These are phyloP conservation scores for Dysidea cf. avara DNA, from an alignment of 37 sponge, comb jelly and placozoan genomes.

Conservation along the genomic window DNA sequence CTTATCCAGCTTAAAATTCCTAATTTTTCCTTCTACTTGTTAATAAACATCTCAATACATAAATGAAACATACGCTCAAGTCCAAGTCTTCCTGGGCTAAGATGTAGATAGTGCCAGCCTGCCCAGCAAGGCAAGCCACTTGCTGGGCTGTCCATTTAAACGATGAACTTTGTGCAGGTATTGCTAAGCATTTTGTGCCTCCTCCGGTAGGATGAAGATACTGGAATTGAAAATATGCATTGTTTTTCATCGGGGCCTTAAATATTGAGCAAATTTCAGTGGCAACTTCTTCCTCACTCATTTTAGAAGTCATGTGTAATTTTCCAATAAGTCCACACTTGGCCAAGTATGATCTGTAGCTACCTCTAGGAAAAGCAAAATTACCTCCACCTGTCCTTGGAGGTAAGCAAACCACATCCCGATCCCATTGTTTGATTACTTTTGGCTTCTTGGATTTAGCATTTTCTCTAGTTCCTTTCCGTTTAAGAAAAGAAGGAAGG, in stretches of 20 bases:
- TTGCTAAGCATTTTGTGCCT: slow-evolving; percentile 17
- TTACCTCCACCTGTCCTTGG: no score
- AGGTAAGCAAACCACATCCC: slow-evolving; percentile 13
- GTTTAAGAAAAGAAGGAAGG: no score
- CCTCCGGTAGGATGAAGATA: slow-evolving; percentile 40
- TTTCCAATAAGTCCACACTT: slow-evolving; percentile 31
- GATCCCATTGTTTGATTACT: slow-evolving; percentile 12
- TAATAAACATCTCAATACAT: no score
- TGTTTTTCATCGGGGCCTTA: slow-evolving; percentile 25
- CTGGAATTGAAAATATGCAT: slow-evolving; percentile 28
- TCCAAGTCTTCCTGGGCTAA: no score
- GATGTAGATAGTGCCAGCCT: no score
- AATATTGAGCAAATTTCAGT: slow-evolving; percentile 38
- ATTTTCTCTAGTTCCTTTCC: no score
- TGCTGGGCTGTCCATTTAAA: slow-evolving; percentile 31
- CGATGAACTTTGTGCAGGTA: slow-evolving; percentile 23
- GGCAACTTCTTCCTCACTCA: slow-evolving; percentile 16
- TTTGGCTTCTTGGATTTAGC: no score
- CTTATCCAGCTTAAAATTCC: no score
- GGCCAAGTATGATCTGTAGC: slow-evolving; percentile 2
- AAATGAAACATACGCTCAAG: no score
- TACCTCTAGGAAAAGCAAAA: slow-evolving; percentile 28
- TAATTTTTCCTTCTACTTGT: no score
- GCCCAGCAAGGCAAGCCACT: no score
- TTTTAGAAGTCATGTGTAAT: slow-evolving; percentile 21